A percentile compares a stretch with the other conserved stretches of the same genome.
Conservation (phyloP, 2,888 invertebrate species). For the Scrobipalpa costella region DNA sequence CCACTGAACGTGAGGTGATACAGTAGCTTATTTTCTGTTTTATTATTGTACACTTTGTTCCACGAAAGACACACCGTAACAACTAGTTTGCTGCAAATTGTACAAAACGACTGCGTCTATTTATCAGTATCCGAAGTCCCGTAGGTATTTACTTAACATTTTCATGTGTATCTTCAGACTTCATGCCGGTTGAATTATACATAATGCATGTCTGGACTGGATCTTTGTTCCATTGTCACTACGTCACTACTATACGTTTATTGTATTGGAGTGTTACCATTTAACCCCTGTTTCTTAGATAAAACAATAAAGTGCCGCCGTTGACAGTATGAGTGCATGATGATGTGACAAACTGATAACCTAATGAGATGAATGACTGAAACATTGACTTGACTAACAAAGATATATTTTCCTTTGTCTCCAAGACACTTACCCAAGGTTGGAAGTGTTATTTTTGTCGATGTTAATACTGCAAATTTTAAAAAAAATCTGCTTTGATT, state of each 20-base stretch:
- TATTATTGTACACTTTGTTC: not conserved
- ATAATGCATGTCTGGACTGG: not conserved
- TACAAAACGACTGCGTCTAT: not conserved
- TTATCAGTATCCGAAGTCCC: not conserved
- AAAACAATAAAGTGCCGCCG: not conserved
- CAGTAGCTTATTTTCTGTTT: not conserved
- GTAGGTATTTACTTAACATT: not conserved
- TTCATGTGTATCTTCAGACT: not conserved
- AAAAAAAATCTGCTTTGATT: no score
- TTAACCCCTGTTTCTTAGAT: not conserved
- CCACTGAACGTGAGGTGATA: not conserved
- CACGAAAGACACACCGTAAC: not conserved
- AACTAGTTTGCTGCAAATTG: not conserved
- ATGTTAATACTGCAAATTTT: no score
- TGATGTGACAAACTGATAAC: constrained; percentile 7
- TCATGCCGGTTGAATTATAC: no score
- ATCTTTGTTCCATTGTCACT: constrained; percentile 15
- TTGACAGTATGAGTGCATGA: not conserved
- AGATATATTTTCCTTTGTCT: not conserved
- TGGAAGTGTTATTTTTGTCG: no score
- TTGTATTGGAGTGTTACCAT: not conserved
- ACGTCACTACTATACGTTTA: not conserved
- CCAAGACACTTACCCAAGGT: not conserved
- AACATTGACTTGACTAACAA: not conserved
- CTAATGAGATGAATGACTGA: not conserved